These are phyloP conservation scores for Bungarus multicinctus DNA, from an alignment of 2,113 vertebrate species.

Conservation along the genomic window DNA sequence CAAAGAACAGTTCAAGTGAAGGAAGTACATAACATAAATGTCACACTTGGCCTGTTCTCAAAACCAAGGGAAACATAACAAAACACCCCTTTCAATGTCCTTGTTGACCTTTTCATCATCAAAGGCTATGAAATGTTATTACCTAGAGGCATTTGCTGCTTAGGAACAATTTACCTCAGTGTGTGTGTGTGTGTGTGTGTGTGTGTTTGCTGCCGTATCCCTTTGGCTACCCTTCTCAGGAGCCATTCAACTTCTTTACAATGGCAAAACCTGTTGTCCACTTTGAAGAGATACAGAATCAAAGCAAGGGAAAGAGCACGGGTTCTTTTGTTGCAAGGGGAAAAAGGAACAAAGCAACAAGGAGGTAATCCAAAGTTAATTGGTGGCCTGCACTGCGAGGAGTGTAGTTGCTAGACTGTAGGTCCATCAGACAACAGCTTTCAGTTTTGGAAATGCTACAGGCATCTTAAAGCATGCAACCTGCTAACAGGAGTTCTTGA, in stretches of 20 bases:
- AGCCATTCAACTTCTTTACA: slow-evolving; percentile 33
- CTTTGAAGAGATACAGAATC: slow-evolving; percentile 33
- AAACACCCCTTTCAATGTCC: background rate
- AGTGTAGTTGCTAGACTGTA: slow-evolving; percentile 44
- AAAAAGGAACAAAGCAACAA: slow-evolving; percentile 41
- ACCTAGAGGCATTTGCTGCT: background rate
- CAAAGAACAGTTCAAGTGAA: background rate
- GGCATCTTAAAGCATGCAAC: slow-evolving; percentile 32
- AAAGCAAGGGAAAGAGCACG: slow-evolving; percentile 53
- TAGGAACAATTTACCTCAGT: background rate
- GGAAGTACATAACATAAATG: background rate
- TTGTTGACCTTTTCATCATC: background rate
- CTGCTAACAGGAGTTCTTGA: slow-evolving; percentile 32
- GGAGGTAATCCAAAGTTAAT: slow-evolving; percentile 57
- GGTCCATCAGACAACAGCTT: slow-evolving; percentile 37
- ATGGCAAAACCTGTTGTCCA: slow-evolving; percentile 36
- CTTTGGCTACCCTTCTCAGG: slow-evolving; percentile 59
- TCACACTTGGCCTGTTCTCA: background rate
- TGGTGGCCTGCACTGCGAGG: slow-evolving; percentile 43
- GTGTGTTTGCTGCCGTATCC: background rate
- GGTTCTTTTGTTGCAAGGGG: slow-evolving; percentile 50
- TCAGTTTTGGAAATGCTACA: background rate
- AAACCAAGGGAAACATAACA: background rate
- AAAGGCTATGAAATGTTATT: background rate
- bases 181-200: too few relatives aligned